Evolutionary conservation across 2,113 vertebrate species (phyloP).

Genomic region (Triplophysa dalaica): DNA sequence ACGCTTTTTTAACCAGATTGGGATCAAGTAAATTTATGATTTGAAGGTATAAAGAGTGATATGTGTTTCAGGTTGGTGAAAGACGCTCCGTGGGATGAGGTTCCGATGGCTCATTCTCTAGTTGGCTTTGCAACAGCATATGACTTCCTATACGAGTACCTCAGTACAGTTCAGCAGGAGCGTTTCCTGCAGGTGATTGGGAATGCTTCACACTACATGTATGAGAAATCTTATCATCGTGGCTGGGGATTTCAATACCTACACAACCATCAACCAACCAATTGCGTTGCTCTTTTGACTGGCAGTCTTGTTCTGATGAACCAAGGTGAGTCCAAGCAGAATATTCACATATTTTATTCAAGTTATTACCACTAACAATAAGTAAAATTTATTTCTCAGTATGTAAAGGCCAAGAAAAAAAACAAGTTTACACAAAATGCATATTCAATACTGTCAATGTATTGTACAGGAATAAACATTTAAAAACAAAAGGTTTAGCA

Average conservation of each 20-base stretch:
- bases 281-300: constrained; percentile 94
- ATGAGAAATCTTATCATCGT: constrained; percentile 89
- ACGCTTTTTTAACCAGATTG: too few species aligned
- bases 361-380: too few species aligned
- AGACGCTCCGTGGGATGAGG: constrained; percentile 97
- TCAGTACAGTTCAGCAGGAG: constrained; percentile 90
- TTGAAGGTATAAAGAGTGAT: constrained; percentile 31
- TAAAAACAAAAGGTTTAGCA: too few species aligned
- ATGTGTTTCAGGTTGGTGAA: constrained; percentile 87
- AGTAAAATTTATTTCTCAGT: too few species aligned
- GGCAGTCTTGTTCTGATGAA: constrained; percentile 95
- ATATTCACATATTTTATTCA: not conserved
- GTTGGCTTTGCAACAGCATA: constrained; percentile 97
- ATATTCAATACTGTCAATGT: too few species aligned
- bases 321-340: constrained; percentile 80
- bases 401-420: too few species aligned
- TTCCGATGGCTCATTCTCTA: constrained; percentile 93
- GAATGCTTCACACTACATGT: constrained; percentile 91
- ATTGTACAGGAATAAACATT: too few species aligned
- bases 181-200: constrained; percentile 94
- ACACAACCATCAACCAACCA: constrained; percentile 98
- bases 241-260: constrained; percentile 99
- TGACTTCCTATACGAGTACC: constrained; percentile 90
- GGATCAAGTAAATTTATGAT: too few species aligned
- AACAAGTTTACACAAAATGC: too few species aligned